Conservation (phyloP, 2,797 vertebrate species). For the Pteronotus mesoamericanus region DNA sequence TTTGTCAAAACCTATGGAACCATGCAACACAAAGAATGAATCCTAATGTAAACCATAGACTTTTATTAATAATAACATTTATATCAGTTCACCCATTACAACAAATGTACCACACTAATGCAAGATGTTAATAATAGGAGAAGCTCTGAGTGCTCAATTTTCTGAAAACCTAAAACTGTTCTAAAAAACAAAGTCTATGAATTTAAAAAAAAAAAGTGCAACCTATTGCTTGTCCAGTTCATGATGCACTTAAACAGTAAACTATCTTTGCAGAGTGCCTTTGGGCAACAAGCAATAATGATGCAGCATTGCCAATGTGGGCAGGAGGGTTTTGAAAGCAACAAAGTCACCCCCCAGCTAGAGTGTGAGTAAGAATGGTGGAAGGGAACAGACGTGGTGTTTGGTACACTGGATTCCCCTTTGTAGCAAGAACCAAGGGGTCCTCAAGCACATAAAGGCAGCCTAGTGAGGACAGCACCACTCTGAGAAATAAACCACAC, state of each 20-base stretch:
- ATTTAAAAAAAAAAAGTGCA: not conserved
- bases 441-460: not conserved
- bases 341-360: not conserved
- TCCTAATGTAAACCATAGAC: not conserved
- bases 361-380: not conserved
- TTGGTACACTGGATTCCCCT: not conserved
- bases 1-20: not conserved
- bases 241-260: not conserved
- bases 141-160: not conserved
- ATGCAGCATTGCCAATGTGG: accelerated
- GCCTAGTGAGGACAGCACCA: accelerated
- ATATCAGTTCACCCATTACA: not conserved
- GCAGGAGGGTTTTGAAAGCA: not conserved
- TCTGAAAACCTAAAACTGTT: not conserved
- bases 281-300: too few species aligned
- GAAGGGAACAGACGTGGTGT: not conserved
- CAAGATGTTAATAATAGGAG: not conserved
- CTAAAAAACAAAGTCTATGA: not conserved
- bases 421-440: not conserved
- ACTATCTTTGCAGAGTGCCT: not conserved
- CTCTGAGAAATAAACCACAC: not conserved
- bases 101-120: not conserved
- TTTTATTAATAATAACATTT: not conserved
- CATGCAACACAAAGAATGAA: not conserved
- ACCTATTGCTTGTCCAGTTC: not conserved